phyloP scores from a whole-genome alignment of 1,140 invertebrate species.

The Drosophila orosa region DNA sequence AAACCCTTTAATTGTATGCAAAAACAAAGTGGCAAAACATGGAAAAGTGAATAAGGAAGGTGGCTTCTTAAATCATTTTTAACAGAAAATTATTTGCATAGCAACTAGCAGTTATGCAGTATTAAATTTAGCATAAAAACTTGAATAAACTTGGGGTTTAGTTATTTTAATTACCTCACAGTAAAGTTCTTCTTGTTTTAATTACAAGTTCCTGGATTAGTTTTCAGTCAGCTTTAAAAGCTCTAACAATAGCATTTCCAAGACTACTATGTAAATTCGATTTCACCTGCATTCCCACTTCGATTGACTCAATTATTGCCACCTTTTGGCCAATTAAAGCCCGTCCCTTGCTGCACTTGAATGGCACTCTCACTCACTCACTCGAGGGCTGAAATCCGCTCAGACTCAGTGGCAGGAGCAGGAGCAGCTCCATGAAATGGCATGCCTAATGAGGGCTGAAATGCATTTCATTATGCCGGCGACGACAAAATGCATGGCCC shows the following conservation, averaged over 20 bases:
- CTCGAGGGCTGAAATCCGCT: slow-evolving; percentile 44
- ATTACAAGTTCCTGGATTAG: neutral
- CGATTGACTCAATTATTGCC: slow-evolving; percentile 31
- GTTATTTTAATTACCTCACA: neutral
- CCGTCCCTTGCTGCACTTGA: neutral
- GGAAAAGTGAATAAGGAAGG: slow-evolving; percentile 3
- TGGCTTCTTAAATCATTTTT: slow-evolving; percentile 5
- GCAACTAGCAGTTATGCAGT: neutral
- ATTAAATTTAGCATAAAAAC: neutral
- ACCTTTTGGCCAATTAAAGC: slow-evolving; percentile 31
- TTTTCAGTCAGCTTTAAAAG: neutral
- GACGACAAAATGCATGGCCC: slow-evolving; percentile 54
- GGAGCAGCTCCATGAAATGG: slow-evolving; percentile 61
- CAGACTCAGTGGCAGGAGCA: slow-evolving; percentile 4
- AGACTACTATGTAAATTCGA: neutral
- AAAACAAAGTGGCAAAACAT: slow-evolving; percentile 10
- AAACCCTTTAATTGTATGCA: slow-evolving; percentile 62
- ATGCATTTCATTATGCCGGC: slow-evolving; percentile 75
- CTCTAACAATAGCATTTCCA: neutral
- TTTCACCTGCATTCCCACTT: neutral
- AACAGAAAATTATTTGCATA: neutral
- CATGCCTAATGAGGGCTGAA: slow-evolving; percentile 77
- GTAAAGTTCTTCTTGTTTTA: neutral
- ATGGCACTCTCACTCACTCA: slow-evolving; percentile 24
- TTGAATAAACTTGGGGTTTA: neutral